A percentile compares a stretch with the other conserved stretches of the same genome.
Evolutionary conservation across 2,797 vertebrate species (phyloP).

Genomic region (Cossypha niveicapilla): DNA sequence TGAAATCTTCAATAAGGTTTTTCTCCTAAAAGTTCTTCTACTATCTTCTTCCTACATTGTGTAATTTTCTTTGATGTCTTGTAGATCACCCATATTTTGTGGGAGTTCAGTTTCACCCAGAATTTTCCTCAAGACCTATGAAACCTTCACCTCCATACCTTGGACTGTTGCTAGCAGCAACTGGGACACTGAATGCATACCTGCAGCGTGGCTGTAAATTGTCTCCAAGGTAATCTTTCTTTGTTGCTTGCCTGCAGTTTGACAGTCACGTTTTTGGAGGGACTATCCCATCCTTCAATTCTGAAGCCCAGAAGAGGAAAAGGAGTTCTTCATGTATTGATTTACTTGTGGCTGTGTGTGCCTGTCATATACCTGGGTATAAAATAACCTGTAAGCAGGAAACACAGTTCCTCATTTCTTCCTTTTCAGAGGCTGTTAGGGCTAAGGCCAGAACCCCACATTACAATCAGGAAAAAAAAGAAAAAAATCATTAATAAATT

Average conservation of each 20-base stretch:
- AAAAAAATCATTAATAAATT: neutral
- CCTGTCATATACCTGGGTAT: neutral
- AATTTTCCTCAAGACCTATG: constrained; percentile 82
- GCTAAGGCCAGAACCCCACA: neutral
- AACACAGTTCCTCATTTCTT: neutral
- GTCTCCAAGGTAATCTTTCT: constrained; percentile 73
- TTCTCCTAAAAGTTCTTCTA: neutral
- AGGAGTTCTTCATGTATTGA: neutral
- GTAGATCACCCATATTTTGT: constrained; percentile 81
- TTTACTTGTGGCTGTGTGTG: neutral
- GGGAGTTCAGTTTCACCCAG: constrained; percentile 82
- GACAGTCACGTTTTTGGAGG: neutral
- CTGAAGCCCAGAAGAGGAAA: neutral
- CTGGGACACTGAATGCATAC: constrained; percentile 71
- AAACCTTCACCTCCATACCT: constrained; percentile 81
- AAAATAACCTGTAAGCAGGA: neutral
- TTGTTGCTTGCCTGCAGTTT: neutral
- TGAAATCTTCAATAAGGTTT: neutral
- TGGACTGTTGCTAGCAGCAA: constrained; percentile 78
- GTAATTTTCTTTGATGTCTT: constrained; percentile 19
- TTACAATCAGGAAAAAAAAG: neutral
- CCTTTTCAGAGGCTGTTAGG: neutral
- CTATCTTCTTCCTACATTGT: neutral
- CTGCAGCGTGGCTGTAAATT: constrained; percentile 74
- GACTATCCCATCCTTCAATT: neutral